Percentiles rank a stretch among this genome's conserved stretches.
phyloP scores from a whole-genome alignment of 2,113 vertebrate genomes.

The Aythya baeri region DNA sequence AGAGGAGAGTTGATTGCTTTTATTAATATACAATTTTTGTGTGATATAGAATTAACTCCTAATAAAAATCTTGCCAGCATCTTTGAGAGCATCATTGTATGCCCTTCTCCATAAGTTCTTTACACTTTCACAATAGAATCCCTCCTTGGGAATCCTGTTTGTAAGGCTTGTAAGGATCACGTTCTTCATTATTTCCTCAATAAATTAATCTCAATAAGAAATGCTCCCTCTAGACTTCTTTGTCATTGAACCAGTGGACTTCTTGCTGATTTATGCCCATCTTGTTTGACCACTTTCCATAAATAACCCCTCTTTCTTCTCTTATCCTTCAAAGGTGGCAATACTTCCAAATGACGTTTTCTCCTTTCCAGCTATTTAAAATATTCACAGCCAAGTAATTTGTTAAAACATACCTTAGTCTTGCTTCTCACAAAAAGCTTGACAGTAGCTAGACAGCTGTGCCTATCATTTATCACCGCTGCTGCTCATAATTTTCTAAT shows the following conservation, averaged over 20 bases:
- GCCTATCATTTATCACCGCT: slow-evolving; percentile 2
- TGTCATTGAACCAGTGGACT: background rate
- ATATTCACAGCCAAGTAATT: background rate
- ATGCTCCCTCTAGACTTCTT: background rate
- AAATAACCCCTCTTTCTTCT: background rate
- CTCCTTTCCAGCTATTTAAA: background rate
- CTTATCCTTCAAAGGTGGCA: background rate
- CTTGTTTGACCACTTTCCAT: background rate
- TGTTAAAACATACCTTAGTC: slow-evolving; percentile 6
- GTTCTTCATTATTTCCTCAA: background rate
- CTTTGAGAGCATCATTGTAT: background rate
- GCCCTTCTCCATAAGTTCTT: background rate
- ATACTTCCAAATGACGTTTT: background rate
- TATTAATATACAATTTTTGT: background rate
- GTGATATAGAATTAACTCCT: background rate
- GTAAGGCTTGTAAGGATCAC: background rate
- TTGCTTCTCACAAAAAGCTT: slow-evolving; percentile 31
- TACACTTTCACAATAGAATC: background rate
- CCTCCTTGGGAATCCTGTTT: background rate
- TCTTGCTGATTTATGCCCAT: background rate
- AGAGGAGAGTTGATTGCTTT: background rate
- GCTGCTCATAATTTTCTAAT: slow-evolving; percentile 39
- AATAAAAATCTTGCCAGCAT: background rate
- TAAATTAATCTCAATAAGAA: background rate
- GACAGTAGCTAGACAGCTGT: slow-evolving; percentile 20